phyloP scores from a whole-genome alignment of 2,797 vertebrate genomes.

The Orientallactaga sibirica region DNA sequence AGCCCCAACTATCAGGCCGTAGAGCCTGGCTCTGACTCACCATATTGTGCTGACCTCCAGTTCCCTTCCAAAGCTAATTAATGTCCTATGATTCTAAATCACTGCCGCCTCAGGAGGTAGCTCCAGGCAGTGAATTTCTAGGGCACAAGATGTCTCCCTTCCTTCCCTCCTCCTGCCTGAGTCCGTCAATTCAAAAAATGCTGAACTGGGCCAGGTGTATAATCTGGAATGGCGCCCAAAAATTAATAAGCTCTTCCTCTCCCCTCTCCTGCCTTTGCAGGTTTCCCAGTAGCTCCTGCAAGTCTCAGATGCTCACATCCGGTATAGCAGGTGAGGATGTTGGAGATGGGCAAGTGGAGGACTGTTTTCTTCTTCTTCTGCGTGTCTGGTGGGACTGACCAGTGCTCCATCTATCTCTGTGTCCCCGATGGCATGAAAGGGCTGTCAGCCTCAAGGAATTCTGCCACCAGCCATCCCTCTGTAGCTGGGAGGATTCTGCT shows the following conservation, averaged over 20 bases:
- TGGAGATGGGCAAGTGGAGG: rapidly evolving
- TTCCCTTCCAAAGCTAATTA: slow-evolving; percentile 69
- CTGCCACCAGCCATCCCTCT: background rate
- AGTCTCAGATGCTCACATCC: background rate
- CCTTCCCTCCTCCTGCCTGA: slow-evolving; percentile 38
- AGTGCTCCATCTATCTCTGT: background rate
- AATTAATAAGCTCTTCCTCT: slow-evolving; percentile 58
- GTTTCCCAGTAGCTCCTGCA: background rate
- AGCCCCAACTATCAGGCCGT: background rate
- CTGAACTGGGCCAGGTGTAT: slow-evolving; percentile 61
- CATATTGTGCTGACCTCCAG: background rate
- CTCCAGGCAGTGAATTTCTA: slow-evolving; percentile 78
- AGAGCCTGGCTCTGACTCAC: slow-evolving; percentile 16
- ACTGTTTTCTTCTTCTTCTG: background rate
- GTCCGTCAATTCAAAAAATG: slow-evolving; percentile 46
- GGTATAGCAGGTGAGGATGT: background rate
- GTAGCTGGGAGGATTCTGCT: background rate
- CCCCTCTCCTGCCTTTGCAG: background rate
- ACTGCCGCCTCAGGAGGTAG: slow-evolving; percentile 19
- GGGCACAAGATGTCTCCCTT: slow-evolving; percentile 73
- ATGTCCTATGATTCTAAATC: slow-evolving; percentile 60
- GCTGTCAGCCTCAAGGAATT: background rate
- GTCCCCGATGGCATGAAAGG: background rate
- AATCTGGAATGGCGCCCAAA: slow-evolving; percentile 35
- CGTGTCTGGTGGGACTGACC: rapidly evolving